Percentiles rank a stretch among this genome's conserved stretches.
phyloP scores from a whole-genome alignment of 1,140 invertebrate species.

The Diorhabda sublineata region DNA sequence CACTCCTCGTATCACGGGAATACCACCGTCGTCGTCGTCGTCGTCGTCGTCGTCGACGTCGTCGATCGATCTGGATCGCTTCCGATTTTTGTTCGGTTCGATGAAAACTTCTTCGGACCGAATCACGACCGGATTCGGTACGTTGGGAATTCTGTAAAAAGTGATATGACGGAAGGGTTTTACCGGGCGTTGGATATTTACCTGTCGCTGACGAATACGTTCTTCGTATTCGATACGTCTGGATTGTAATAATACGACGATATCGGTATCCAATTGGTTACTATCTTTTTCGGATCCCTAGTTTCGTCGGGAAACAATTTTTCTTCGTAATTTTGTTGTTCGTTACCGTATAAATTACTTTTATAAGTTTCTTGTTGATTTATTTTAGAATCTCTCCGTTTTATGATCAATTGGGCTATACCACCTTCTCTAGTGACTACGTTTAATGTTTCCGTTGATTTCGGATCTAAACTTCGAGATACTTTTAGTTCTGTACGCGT shows the following conservation, averaged over 20 bases:
- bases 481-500: slow-evolving; percentile 73
- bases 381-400: slow-evolving; percentile 56
- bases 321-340: too few species aligned
- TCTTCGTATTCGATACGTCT: slow-evolving; percentile 34
- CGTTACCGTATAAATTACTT: too few species aligned
- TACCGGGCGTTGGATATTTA: slow-evolving; percentile 18
- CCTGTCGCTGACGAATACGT: slow-evolving; percentile 44
- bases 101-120: slow-evolving; percentile 58
- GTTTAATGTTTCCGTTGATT: slow-evolving; percentile 68
- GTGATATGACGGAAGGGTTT: background rate
- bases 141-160: slow-evolving; percentile 44
- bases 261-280: slow-evolving; percentile 43
- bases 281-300: slow-evolving; percentile 9
- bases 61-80: slow-evolving; percentile 51
- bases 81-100: slow-evolving; percentile 51
- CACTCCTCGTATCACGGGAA: slow-evolving; percentile 73
- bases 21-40: slow-evolving; percentile 58
- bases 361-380: background rate
- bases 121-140: slow-evolving; percentile 64
- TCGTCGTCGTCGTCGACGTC: slow-evolving; percentile 59
- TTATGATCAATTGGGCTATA: slow-evolving; percentile 71
- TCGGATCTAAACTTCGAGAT: slow-evolving; percentile 68
- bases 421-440: slow-evolving; percentile 70
- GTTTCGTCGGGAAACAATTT: background rate
- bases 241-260: slow-evolving; percentile 35